Percentiles rank a stretch among this genome's conserved stretches.
These are phyloP conservation scores for Meriones psammophilus DNA, from an alignment of 2,797 vertebrate genomes.

Conservation along the genomic window DNA sequence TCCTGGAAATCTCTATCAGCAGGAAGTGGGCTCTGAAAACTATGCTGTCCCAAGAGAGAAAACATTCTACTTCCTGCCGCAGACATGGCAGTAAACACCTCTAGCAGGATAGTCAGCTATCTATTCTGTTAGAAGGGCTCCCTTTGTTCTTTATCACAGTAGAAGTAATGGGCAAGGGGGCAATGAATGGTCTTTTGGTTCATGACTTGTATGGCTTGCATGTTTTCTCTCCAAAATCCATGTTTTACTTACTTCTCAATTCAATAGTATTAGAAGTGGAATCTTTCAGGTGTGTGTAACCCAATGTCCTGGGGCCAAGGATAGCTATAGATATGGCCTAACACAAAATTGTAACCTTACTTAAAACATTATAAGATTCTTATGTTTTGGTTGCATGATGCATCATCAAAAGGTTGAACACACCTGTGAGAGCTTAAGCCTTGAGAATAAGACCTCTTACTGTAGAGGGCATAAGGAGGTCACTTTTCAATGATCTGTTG, in stretches of 20 bases:
- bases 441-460: not conserved
- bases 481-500: not conserved
- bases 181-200: not conserved
- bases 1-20: not conserved
- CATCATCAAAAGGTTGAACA: not conserved
- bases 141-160: not conserved
- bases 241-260: not conserved
- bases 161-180: not conserved
- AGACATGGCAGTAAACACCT: not conserved
- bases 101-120: not conserved
- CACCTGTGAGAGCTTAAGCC: not conserved
- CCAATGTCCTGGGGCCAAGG: not conserved
- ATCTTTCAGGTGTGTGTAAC: not conserved
- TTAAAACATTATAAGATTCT: not conserved
- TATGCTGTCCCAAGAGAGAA: not conserved
- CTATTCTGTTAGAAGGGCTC: not conserved
- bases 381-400: not conserved
- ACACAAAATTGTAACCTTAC: not conserved
- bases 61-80: not conserved
- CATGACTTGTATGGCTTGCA: not conserved
- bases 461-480: not conserved
- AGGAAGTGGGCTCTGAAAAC: not conserved
- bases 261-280: not conserved
- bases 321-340: not conserved
- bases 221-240: not conserved